Evolutionary conservation across 37 sponge, comb jelly and placozoan genomes (phyloP).

Genomic region (Chondrosia reniformis): DNA sequence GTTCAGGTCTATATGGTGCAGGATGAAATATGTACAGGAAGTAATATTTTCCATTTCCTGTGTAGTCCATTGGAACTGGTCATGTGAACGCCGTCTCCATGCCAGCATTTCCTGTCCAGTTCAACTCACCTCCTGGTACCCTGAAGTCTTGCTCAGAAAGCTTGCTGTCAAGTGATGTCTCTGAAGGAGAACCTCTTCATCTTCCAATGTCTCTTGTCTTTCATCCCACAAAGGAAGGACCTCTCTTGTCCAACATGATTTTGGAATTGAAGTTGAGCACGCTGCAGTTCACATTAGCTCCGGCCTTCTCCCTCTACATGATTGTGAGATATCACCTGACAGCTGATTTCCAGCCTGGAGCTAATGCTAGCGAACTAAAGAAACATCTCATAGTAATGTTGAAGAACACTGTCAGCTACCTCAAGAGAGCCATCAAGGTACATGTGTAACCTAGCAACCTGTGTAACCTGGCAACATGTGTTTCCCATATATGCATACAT

Average conservation of each 20-base stretch:
- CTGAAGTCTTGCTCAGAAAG: background rate
- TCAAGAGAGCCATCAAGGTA: slow-evolving; percentile 67
- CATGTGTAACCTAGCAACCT: background rate
- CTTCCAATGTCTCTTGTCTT: slow-evolving; percentile 60
- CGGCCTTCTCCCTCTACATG: slow-evolving; percentile 79
- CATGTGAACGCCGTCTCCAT: background rate
- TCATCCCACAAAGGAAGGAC: slow-evolving; percentile 31
- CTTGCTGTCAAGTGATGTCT: background rate
- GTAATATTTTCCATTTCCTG: too few relatives aligned
- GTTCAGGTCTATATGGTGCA: too few relatives aligned
- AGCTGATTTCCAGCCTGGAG: slow-evolving; percentile 30
- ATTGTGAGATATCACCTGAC: slow-evolving; percentile 40
- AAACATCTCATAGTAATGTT: slow-evolving; percentile 44
- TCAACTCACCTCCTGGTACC: background rate
- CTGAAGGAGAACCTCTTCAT: background rate
- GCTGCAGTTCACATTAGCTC: slow-evolving; percentile 67
- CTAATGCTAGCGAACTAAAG: slow-evolving; percentile 23
- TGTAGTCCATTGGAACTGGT: too few relatives aligned
- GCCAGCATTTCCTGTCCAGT: slow-evolving; percentile 1
- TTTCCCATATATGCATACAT: background rate
- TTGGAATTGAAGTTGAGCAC: slow-evolving; percentile 21
- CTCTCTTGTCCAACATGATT: slow-evolving; percentile 43
- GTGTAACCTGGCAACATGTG: background rate
- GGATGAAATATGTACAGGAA: too few relatives aligned
- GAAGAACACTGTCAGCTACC: slow-evolving; percentile 38